A percentile compares a stretch with the other conserved stretches of the same genome.
These are phyloP conservation scores for Dicyrtoma fusca DNA, from an alignment of 2,888 invertebrate genomes.

Conservation along the genomic window DNA sequence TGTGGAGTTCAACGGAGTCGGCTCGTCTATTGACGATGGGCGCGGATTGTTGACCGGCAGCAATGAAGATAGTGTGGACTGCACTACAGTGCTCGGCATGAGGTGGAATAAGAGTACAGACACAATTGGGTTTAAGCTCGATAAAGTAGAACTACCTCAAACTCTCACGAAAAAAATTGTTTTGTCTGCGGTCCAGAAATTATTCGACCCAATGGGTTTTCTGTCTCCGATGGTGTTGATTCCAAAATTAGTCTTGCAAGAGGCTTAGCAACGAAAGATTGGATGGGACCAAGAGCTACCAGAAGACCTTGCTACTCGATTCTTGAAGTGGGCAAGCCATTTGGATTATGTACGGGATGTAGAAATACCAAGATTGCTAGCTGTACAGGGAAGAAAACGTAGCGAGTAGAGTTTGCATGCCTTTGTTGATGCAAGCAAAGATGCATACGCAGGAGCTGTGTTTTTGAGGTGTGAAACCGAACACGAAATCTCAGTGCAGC, in stretches of 20 bases:
- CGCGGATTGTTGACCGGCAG: too few species aligned
- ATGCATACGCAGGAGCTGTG: too few species aligned
- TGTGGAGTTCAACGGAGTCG: too few species aligned
- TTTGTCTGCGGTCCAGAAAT: neutral
- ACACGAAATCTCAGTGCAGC: too few species aligned
- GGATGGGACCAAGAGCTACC: constrained; percentile 4
- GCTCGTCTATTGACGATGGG: too few species aligned
- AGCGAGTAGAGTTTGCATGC: constrained; percentile 51
- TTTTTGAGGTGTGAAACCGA: too few species aligned
- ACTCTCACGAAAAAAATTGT: neutral
- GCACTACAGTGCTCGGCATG: too few species aligned
- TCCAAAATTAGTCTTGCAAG: neutral
- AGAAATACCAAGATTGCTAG: constrained; percentile 46
- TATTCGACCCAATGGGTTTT: constrained; percentile 17
- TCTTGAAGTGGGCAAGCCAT: constrained; percentile 10
- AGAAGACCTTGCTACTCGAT: constrained; percentile 20
- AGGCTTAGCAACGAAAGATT: neutral
- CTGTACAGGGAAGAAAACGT: constrained; percentile 42
- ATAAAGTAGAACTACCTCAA: neutral
- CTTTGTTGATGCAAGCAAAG: too few species aligned
- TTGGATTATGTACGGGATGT: constrained; percentile 43
- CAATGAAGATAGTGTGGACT: too few species aligned
- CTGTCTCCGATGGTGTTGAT: neutral
- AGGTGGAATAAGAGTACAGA: neutral
- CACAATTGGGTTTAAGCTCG: neutral